These are phyloP conservation scores for Australoheros facetus DNA, from an alignment of 2,797 vertebrate genomes.

Conservation along the genomic window DNA sequence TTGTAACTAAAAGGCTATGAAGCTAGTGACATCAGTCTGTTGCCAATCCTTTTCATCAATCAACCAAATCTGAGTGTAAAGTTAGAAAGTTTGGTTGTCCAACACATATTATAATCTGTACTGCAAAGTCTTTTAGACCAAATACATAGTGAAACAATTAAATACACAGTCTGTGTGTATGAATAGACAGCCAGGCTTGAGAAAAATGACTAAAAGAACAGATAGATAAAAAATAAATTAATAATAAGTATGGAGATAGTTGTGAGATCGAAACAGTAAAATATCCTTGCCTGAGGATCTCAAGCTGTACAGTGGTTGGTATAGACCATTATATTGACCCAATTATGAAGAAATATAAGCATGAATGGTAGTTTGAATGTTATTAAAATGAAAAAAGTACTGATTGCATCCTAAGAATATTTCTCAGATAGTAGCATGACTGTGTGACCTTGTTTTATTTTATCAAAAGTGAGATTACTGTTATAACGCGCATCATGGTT, in stretches of 20 bases:
- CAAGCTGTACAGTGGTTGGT: too few relatives aligned
- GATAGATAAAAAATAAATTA: neutral
- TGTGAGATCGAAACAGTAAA: too few relatives aligned
- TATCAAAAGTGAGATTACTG: neutral
- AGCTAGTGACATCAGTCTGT: neutral
- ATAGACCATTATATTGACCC: too few relatives aligned
- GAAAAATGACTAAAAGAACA: neutral
- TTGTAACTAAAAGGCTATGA: neutral
- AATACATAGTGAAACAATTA: neutral
- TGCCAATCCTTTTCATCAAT: neutral
- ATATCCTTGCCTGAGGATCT: too few relatives aligned
- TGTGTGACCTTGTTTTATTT: too few relatives aligned
- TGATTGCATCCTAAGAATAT: too few relatives aligned
- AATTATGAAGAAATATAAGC: too few relatives aligned
- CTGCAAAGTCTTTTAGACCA: neutral
- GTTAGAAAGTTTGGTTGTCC: neutral
- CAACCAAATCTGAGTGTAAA: neutral
- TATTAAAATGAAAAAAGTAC: too few relatives aligned
- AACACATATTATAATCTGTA: neutral
- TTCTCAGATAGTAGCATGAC: too few relatives aligned
- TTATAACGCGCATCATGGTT: neutral
- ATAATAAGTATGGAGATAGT: neutral
- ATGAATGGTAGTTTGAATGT: too few relatives aligned
- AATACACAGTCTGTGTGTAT: neutral
- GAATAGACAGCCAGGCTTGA: neutral